Base-by-base conservation (phyloP, 1,140 invertebrate genomes). In the Frieseomelitta varia region DNA sequence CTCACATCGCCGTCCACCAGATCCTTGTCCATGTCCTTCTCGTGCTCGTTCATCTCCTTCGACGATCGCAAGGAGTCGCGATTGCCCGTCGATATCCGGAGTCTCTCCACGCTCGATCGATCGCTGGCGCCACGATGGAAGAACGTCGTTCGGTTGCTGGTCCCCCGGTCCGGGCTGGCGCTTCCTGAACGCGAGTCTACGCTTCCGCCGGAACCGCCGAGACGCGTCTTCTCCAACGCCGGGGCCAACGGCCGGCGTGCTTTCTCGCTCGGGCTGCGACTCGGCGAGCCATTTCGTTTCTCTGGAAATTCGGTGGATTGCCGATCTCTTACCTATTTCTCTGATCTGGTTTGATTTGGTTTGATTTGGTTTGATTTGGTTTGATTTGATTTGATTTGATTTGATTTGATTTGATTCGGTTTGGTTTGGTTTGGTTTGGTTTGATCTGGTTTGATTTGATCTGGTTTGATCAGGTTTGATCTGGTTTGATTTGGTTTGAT, bases 171-270 rank as follows among this genome's bases (percentile, higher is more conserved):
- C 11, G 94, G 94, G 81, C 93, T 94, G 15, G 93, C 93, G 85
- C 94, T 94, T 53, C 92, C 93, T 12, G 94, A 94, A 87, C 93
- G 91, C 12, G 94, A 94, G 75, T 94, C 94, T 15, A 93, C 89
- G 82, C 94, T 95, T 56, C 93, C 94, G 0, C 94, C 94, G 17
- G 94, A 94, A 58, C 93, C 94, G 53, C 93, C 93, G 15, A 94
- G 79, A 11, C 94, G 91, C 11, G 94, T 93, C 84, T 95, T 95
- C 53, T 94, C 94, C 79, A 95, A 78, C 21, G 89, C 92, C 8
- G 92, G 89, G 0, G 93, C 91, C 79, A 85, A 94, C 0, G 93
- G 91, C 11, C 93, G 90, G 53, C 94, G 91, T 53, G 90, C 85
- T 71, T 94, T 94, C 47, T 95, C 94, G 79, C 82, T 93, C 0